Base-by-base conservation (phyloP, 2,888 invertebrate species). In the Scelioninae gen. 2 region DNA sequence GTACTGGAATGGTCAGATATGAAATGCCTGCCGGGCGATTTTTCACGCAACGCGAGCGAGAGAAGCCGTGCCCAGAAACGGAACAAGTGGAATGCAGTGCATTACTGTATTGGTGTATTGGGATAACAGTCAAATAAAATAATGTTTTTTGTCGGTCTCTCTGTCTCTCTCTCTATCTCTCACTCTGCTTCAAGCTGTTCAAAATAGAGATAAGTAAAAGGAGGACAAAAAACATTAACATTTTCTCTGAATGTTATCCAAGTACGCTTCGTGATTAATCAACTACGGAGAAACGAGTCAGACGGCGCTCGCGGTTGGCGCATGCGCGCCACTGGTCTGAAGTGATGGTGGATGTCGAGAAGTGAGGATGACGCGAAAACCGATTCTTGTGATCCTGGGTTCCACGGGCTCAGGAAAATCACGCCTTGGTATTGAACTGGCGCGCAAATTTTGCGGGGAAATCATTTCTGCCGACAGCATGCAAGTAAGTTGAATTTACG, bases 381-480 rank as follows among this genome's bases (percentile, higher is more conserved):
- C 95, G 76, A 87, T 95, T 82, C 92, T 98, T 81, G 93, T 97
- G 53, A 92, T 99, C 87, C 89, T 98, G 78, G 99, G 99, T 79
- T 93, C 97, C 28, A 99, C 99, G 37, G 99, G 98, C 7, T 93
- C 95, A 4, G 99, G 99, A 64, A 99, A 99, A 89, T 97, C 98
- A 0, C 97, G 97, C 87, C 88, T 99, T 78, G 94, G 96, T 65
- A 89, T 99, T 68, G 95, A 97, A 88, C 88, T 99, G 76, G 97
- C 97, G 0, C 90, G 91, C 81, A 91, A 89, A 83, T 96, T 94
- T 86, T 89, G 89, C 77, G 94, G 96, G 19, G 98, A 98, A 90
- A 93, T 99, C 67, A 94, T 99, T 71, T 97, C 97, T 83, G 97
- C 98, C 0, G 99, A 99, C 91, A 97, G 98, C 15, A 98, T 99